Base-by-base conservation (phyloP, 2,888 invertebrate species). In the Mythimna ferrago region DNA sequence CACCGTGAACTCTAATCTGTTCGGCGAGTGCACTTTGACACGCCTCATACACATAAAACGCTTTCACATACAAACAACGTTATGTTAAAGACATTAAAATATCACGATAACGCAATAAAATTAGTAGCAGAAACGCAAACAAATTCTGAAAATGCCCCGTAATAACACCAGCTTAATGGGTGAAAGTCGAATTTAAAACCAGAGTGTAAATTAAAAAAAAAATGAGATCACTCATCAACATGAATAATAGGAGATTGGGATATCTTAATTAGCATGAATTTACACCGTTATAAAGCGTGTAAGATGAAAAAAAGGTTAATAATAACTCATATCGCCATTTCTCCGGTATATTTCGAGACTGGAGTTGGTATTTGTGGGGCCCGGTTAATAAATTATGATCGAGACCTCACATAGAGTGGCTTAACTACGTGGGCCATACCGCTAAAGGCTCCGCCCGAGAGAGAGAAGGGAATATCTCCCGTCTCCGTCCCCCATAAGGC, bases 331-430 rank as follows among this genome's bases (percentile, higher is more conserved):
- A 89, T 90, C 87, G 90, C 87, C 89, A 89, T 91, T 91, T 89
- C 90, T 89, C 89, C 87, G 88, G 89, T 87, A 82, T 88, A 85
- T 93, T 94, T 93, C 91, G 94, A 61, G 61, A 21, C 21, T 21
- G 38, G 41, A 93, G 93, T 91, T 89, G 93, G 80, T 84, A 71
- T 81, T 84, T 81, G 95, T 95, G 95, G 93, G 95, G 95, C 92
- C 94, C 89, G 84, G 87, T 92, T 93, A 93, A 95, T 95, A 95
- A 95, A 94, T 96, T 94, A 94, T 88, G 83, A 89, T 89, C 88
- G 90, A 89, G 95, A 96, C 96, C 96, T 93, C 96, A 96, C 96
- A 95, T 91, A 88, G 91, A 91, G 94, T 89, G 87, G 87, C 84
- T 91, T 94, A 93, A 93, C 92, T 92, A 94, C 92, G 92, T 93